A percentile compares a stretch with the other conserved stretches of the same genome.
Conservation (phyloP, 1,140 invertebrate genomes). For the Metopolophium dirhodum region DNA sequence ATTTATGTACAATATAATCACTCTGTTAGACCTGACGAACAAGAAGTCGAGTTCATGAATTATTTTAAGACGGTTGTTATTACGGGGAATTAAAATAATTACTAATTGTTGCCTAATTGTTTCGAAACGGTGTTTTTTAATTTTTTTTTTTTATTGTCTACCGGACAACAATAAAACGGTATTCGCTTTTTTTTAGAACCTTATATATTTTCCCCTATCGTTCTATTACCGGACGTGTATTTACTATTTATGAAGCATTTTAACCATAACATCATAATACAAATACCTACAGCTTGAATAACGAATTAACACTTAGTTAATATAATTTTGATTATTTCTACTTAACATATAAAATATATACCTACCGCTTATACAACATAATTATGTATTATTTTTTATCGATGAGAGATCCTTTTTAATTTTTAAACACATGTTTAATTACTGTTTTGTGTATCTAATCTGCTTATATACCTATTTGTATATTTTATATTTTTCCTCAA, state of each 20-base stretch:
- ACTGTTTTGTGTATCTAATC: not conserved
- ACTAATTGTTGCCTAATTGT: conserved; percentile 54
- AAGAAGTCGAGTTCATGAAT: conserved; percentile 17
- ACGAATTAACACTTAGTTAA: not conserved
- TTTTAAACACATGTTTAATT: not conserved
- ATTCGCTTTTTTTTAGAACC: conserved; percentile 7
- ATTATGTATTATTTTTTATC: not conserved
- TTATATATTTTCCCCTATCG: not conserved
- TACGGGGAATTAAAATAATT: conserved; percentile 49
- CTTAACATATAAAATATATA: not conserved
- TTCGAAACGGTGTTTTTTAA: conserved; percentile 18
- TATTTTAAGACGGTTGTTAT: conserved; percentile 41
- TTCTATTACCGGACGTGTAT: conserved; percentile 17
- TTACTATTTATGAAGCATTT: not conserved
- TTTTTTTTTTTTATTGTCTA: conserved; percentile 5
- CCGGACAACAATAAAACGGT: conserved; percentile 14
- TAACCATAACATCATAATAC: not conserved
- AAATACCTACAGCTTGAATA: not conserved
- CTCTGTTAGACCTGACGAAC: not conserved
- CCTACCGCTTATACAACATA: not conserved
- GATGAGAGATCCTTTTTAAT: not conserved
- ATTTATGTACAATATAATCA: conserved; percentile 5
- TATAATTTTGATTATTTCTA: not conserved
- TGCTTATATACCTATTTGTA: not conserved
- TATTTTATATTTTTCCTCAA: not conserved